phyloP scores from a whole-genome alignment of 1,140 invertebrate species.

The Chionoecetes opilio region DNA sequence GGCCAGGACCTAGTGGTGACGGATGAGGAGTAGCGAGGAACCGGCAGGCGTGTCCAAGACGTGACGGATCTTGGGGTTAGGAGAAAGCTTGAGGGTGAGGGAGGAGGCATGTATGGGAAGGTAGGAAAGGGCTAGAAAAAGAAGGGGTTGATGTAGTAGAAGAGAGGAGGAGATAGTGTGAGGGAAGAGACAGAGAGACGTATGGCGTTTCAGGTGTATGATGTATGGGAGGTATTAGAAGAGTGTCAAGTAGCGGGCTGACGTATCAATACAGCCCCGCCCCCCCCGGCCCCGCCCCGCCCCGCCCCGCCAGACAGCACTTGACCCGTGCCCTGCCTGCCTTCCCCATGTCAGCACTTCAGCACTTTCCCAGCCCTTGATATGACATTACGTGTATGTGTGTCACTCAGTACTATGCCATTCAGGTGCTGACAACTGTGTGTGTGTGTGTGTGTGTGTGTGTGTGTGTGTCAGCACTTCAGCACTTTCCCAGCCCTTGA shows the following conservation, averaged over 20 bases:
- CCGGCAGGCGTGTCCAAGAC: background rate
- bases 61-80: background rate
- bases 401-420: too few relatives aligned
- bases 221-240: background rate
- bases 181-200: background rate
- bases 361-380: background rate
- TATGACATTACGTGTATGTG: too few relatives aligned
- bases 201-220: too few relatives aligned
- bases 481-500: too few relatives aligned
- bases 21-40: constrained; percentile 16
- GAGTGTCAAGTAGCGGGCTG: background rate
- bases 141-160: background rate
- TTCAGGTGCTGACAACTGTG: too few relatives aligned
- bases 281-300: background rate
- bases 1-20: background rate
- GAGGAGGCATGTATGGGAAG: background rate
- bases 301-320: background rate
- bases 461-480: too few relatives aligned
- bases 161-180: background rate
- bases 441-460: too few relatives aligned
- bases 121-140: background rate
- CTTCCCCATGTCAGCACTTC: background rate
- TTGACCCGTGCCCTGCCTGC: background rate
- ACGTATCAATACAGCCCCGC: background rate
- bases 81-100: background rate